phyloP scores from a whole-genome alignment of 1,140 invertebrate genomes.

The Drosophila sturtevanti region DNA sequence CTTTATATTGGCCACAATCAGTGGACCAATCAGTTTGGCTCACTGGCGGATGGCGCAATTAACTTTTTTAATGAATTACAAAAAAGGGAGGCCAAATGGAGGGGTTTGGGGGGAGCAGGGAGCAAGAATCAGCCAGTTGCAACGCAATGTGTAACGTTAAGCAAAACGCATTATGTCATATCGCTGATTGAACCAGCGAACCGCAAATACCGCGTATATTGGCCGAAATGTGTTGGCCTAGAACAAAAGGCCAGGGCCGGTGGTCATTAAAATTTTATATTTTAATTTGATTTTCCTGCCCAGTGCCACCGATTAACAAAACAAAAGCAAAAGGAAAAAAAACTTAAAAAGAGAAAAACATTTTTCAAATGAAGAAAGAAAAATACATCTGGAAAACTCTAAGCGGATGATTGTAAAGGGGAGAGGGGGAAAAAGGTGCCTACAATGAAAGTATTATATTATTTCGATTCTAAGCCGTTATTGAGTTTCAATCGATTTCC shows the following conservation, averaged over 20 bases:
- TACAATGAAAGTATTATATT: constrained; percentile 64
- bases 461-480: constrained; percentile 61
- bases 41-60: constrained; percentile 70
- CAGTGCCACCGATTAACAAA: constrained; percentile 44
- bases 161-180: constrained; percentile 79
- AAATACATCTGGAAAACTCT: constrained; percentile 11
- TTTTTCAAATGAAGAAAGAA: background rate
- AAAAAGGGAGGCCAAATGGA: background rate
- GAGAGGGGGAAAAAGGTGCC: constrained; percentile 39
- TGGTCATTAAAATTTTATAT: constrained; percentile 79
- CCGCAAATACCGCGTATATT: constrained; percentile 48
- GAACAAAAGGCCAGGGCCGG: constrained; percentile 61
- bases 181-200: constrained; percentile 76
- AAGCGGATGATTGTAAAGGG: constrained; percentile 58
- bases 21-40: constrained; percentile 66
- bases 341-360: constrained; percentile 40
- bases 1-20: constrained; percentile 71
- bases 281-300: constrained; percentile 78
- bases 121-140: constrained; percentile 32
- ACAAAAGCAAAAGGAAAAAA: constrained; percentile 47
- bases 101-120: background rate
- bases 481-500: constrained; percentile 41
- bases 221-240: constrained; percentile 61
- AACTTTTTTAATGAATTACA: constrained; percentile 79
- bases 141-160: constrained; percentile 73